These are phyloP conservation scores for Montifringilla adamsi DNA, from an alignment of 2,113 vertebrate species.

Conservation along the genomic window DNA sequence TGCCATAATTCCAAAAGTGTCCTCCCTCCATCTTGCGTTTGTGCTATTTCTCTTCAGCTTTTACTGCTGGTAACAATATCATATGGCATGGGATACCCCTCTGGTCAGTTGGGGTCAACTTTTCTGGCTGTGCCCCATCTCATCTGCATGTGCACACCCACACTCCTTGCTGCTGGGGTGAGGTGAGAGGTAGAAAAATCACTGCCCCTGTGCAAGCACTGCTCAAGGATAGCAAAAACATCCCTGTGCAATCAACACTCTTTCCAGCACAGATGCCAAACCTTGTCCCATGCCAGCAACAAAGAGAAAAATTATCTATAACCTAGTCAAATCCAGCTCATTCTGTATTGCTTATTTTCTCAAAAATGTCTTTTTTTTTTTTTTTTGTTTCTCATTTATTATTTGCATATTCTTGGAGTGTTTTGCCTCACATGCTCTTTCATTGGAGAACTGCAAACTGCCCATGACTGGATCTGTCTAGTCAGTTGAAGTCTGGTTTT, in stretches of 20 bases:
- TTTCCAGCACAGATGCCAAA: background rate
- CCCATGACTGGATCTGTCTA: background rate
- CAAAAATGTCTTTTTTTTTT: background rate
- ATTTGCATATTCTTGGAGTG: background rate
- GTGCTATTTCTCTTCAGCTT: background rate
- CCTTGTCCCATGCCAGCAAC: background rate
- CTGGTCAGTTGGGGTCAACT: background rate
- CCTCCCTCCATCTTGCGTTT: background rate
- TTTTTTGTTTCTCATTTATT: background rate
- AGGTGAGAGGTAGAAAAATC: background rate
- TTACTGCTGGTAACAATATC: background rate
- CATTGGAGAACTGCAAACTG: background rate
- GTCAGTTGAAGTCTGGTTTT: background rate
- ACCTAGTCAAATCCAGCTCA: background rate
- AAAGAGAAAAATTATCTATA: background rate
- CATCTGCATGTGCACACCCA: background rate
- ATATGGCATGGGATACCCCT: background rate
- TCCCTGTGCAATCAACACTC: background rate
- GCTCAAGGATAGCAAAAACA: background rate
- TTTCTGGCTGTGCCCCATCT: background rate
- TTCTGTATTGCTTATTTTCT: background rate
- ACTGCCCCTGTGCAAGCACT: background rate
- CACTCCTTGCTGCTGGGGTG: fast-evolving
- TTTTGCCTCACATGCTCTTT: background rate
- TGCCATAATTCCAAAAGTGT: fast-evolving